Evolutionary conservation across 2,797 vertebrate genomes (phyloP).

Genomic region (Liparis tanakae): DNA sequence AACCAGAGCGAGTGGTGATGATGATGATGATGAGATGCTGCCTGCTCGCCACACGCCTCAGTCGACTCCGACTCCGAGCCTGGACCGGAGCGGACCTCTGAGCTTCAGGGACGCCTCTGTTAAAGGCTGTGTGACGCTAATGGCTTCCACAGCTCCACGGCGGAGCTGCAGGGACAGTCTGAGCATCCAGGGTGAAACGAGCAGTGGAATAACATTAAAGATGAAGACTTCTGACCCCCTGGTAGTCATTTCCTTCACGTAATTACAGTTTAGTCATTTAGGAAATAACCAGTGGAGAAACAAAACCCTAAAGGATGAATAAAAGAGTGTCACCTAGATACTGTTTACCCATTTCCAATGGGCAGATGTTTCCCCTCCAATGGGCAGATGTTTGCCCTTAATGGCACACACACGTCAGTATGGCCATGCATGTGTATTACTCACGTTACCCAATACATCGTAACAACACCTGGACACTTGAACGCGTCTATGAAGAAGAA

Average conservation of each 20-base stretch:
- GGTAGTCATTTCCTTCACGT: background rate
- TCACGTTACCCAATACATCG: background rate
- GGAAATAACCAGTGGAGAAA: background rate
- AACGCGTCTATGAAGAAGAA: too few species aligned
- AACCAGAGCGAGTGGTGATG: constrained; percentile 31
- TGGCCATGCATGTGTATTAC: too few species aligned
- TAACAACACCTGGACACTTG: too few species aligned
- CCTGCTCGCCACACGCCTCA: constrained; percentile 61
- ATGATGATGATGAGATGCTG: constrained; percentile 63
- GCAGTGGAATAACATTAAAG: background rate
- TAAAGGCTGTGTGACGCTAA: constrained; percentile 48
- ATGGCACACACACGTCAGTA: background rate
- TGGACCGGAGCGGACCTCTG: constrained; percentile 38
- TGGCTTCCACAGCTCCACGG: constrained; percentile 58
- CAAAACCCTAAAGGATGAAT: background rate
- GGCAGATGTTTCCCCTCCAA: background rate
- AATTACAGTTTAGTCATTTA: background rate
- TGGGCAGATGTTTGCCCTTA: background rate
- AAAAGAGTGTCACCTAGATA: background rate
- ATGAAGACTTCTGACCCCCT: background rate
- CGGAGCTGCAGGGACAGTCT: constrained; percentile 40
- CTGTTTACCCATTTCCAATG: background rate
- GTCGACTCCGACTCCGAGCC: constrained; percentile 40
- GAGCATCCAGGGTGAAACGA: constrained; percentile 21
- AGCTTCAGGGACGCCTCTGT: constrained; percentile 56